Conservation (phyloP, 2,113 vertebrate species). For the Muscicapa adusta region DNA sequence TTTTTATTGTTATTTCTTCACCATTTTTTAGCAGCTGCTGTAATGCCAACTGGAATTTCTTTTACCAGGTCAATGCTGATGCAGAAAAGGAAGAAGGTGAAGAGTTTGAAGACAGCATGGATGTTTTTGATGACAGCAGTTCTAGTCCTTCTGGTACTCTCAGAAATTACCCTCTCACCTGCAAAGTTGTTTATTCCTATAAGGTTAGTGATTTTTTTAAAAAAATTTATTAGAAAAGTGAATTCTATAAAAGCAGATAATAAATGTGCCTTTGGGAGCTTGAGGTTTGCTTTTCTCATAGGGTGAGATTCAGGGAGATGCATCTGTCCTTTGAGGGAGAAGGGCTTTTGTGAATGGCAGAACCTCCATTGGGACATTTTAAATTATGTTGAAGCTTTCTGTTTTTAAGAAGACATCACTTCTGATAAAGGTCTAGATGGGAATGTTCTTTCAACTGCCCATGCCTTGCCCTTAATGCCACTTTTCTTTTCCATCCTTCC, state of each 20-base stretch:
- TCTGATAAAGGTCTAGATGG: neutral
- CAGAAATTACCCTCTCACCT: conserved; percentile 95
- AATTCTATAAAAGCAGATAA: accelerated
- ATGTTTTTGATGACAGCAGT: conserved; percentile 95
- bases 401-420: accelerated
- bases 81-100: conserved; percentile 91
- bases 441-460: neutral
- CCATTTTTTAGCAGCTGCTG: neutral
- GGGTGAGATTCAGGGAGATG: neutral
- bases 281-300: neutral
- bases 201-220: conserved; percentile 76
- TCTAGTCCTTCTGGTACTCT: conserved; percentile 97
- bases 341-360: neutral
- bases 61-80: conserved; percentile 81
- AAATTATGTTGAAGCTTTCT: neutral
- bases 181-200: conserved; percentile 97
- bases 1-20: neutral
- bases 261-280: neutral
- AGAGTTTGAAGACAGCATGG: conserved; percentile 96
- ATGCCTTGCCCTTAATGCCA: neutral
- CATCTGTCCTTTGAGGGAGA: neutral
- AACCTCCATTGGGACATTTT: accelerated
- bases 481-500: conserved; percentile 19
- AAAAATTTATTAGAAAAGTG: neutral
- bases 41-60: neutral